Evolutionary conservation across 2,113 vertebrate genomes (phyloP).

Genomic region (Nothocercus nigrocapillus): DNA sequence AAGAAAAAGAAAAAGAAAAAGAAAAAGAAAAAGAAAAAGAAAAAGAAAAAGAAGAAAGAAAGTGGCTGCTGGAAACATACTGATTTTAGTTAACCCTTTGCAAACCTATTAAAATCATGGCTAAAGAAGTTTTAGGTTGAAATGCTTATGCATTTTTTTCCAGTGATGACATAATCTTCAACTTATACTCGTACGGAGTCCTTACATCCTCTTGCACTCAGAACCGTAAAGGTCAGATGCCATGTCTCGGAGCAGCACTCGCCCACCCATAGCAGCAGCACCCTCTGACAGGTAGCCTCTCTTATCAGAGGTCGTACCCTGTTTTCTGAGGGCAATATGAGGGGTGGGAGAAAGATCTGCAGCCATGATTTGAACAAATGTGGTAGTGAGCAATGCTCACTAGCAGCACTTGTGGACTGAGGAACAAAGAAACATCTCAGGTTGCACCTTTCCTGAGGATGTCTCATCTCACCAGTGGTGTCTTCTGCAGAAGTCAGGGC

Average conservation of each 20-base stretch:
- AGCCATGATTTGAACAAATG: not conserved
- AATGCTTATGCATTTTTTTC: not conserved
- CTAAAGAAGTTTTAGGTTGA: not conserved
- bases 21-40: too few species aligned
- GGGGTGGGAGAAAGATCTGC: not conserved
- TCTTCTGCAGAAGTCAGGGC: not conserved
- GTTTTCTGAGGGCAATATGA: not conserved
- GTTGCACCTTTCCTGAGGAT: fast-evolving
- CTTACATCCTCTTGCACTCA: not conserved
- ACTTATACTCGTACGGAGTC: not conserved
- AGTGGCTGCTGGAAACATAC: not conserved
- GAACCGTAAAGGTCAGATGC: not conserved
- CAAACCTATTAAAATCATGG: not conserved
- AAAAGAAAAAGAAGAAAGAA: not conserved
- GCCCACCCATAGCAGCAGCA: not conserved
- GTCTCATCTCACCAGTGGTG: not conserved
- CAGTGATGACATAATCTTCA: not conserved
- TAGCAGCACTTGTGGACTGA: not conserved
- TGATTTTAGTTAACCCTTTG: not conserved
- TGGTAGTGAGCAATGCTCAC: fast-evolving
- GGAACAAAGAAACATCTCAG: not conserved
- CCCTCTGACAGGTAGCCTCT: not conserved
- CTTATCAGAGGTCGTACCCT: not conserved
- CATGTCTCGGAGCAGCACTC: not conserved
- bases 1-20: too few species aligned